Evolutionary conservation across 2,888 invertebrate species (phyloP), one percentile per base, ranked within the genome.

Genomic region (Nymphalis polychloros): DNA sequence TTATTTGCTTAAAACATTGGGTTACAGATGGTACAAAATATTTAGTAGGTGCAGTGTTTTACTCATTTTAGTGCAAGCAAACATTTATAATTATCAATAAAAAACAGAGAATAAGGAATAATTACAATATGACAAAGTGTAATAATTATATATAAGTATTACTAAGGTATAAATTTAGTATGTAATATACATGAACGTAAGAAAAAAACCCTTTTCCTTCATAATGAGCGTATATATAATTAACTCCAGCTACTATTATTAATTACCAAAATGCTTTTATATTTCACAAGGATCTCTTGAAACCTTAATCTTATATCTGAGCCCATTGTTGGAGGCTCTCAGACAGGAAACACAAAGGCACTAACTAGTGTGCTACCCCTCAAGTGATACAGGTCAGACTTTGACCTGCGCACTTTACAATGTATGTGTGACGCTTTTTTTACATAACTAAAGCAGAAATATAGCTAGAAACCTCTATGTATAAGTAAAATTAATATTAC

Each of bases 351-450:
- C 53, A 55, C 63, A 63, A 63, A 63, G 55, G 63, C 63, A 17
- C 53, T 53, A 23, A 55, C 55, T 53, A 47, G 46, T 17, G 46
- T 61, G 48, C 61, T 61, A 27, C 46, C 27, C 52, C 50, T 63
- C 55, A 55, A 55, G 63, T 63, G 53, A 23, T 41, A 27, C 53
- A 50, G 60, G 57, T 57, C 63, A 50, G 53, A n/a, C 63, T 63
- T 55, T 63, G 55, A 55, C 63, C 63, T 47, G 41, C n/a, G 8
- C 53, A 35, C 57, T 57, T 53, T 41, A 41, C 19, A 13, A 57
- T 27, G 57, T 41, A 49, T n/a, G 49, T 49, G 49, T 19, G n/a
- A 2, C 19, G 49, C 8, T 49, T n/a, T 17, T 49, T 49, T 49
- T 41, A 41, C 13, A 41, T 10, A 41, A 41, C 35, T 41, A 41